A percentile compares a stretch with the other conserved stretches of the same genome.
Conservation (phyloP, 2,888 invertebrate genomes). For the Hofmannophila pseudospretella region DNA sequence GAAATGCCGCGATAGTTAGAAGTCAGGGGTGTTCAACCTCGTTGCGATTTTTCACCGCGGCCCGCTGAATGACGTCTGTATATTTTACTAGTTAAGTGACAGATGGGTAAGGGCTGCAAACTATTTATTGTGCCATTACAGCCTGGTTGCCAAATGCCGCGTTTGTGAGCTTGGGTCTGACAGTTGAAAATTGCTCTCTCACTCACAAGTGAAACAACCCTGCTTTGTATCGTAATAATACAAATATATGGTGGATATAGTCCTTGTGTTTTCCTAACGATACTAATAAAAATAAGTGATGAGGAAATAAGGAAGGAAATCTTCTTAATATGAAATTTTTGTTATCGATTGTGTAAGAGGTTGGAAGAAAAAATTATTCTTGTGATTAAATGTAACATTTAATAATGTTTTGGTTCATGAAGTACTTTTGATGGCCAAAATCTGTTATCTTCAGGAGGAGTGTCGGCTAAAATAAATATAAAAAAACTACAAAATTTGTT, state of each 20-base stretch:
- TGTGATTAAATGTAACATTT: too few relatives aligned
- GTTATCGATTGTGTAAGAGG: too few relatives aligned
- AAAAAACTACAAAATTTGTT: too few relatives aligned
- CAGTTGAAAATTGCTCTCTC: conserved; percentile 62
- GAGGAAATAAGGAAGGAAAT: conserved; percentile 8
- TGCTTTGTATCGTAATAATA: conserved; percentile 1
- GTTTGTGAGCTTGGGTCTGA: conserved; percentile 49
- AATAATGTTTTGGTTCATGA: too few relatives aligned
- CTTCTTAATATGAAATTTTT: conserved; percentile 5
- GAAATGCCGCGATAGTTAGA: conserved; percentile 14
- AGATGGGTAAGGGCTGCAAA: conserved; percentile 72
- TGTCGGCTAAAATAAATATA: too few relatives aligned
- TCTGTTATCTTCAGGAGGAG: too few relatives aligned
- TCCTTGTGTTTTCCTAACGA: not conserved
- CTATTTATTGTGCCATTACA: conserved; percentile 75
- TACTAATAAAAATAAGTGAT: too few relatives aligned
- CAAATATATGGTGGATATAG: not conserved
- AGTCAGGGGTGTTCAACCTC: conserved; percentile 56
- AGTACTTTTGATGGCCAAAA: too few relatives aligned
- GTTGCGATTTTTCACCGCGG: conserved; percentile 68
- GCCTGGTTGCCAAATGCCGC: conserved; percentile 61
- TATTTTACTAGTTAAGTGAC: conserved; percentile 76
- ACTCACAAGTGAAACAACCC: conserved; percentile 22
- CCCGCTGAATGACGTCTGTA: conserved; percentile 71
- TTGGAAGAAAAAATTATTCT: too few relatives aligned